A percentile compares a stretch with the other conserved stretches of the same genome.
Evolutionary conservation across 2,113 vertebrate genomes (phyloP).

Genomic region (Varanus komodoensis): DNA sequence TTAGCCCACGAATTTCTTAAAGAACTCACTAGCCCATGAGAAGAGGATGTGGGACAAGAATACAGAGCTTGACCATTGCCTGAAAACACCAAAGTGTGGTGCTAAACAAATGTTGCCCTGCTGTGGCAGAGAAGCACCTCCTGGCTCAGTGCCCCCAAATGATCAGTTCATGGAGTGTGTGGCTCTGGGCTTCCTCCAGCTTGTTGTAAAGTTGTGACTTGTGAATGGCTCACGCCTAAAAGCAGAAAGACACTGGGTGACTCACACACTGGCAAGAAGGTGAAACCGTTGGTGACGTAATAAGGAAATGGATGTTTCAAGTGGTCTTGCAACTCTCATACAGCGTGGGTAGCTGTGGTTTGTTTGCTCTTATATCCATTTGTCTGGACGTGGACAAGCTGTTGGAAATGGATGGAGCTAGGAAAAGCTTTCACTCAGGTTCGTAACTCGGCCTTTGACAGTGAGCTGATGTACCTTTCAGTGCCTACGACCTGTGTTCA

Average conservation of each 20-base stretch:
- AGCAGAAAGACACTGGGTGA: slow-evolving; percentile 1
- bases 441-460: background rate
- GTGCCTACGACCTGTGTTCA: background rate
- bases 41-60: background rate
- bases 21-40: background rate
- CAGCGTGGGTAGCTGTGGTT: background rate
- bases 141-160: background rate
- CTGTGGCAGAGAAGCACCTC: background rate
- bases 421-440: background rate
- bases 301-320: background rate
- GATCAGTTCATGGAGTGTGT: background rate
- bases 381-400: background rate
- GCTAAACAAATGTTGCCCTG: background rate
- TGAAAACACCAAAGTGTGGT: background rate
- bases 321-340: background rate
- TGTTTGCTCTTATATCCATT: background rate
- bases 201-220: slow-evolving; percentile 12
- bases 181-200: background rate
- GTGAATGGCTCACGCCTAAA: background rate
- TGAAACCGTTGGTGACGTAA: slow-evolving; percentile 9
- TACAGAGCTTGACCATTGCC: background rate
- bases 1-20: background rate
- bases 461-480: background rate
- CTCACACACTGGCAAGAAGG: slow-evolving; percentile 8
- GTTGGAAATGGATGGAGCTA: too few relatives aligned